phyloP scores from a whole-genome alignment of 1,140 invertebrate species.

The Zaprionus vittiger region DNA sequence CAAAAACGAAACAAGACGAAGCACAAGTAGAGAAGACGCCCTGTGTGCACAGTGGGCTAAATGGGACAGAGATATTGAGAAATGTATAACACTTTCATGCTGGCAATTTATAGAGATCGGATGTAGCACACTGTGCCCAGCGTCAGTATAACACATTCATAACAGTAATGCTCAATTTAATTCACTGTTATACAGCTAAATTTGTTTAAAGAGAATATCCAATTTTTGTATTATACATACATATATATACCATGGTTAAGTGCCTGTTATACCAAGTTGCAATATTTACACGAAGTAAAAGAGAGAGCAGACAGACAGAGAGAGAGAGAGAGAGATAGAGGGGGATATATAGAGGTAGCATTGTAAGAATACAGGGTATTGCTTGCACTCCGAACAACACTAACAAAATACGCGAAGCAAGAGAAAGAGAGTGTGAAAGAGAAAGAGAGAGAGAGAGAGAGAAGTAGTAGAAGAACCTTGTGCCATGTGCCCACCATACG shows the following conservation, averaged over 20 bases:
- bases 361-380: conserved; percentile 63
- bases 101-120: neutral
- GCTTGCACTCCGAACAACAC: conserved; percentile 10
- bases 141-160: conserved; percentile 33
- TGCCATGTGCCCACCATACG: conserved; percentile 60
- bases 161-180: conserved; percentile 55
- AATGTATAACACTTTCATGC: neutral
- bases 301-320: neutral
- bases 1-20: conserved; percentile 16
- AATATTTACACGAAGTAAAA: conserved; percentile 64
- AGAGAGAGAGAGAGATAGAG: neutral
- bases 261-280: conserved; percentile 71
- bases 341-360: conserved; percentile 23
- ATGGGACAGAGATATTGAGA: neutral
- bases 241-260: conserved; percentile 58
- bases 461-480: conserved; percentile 46
- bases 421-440: conserved; percentile 5
- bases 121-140: conserved; percentile 3
- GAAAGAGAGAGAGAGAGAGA: conserved; percentile 7
- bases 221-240: conserved; percentile 15
- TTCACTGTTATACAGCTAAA: conserved; percentile 52
- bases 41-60: neutral
- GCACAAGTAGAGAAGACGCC: conserved; percentile 1
- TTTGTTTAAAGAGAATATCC: conserved; percentile 14
- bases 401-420: conserved; percentile 26